Conservation (phyloP, 2,888 invertebrate species). For the Theristus sp. region DNA sequence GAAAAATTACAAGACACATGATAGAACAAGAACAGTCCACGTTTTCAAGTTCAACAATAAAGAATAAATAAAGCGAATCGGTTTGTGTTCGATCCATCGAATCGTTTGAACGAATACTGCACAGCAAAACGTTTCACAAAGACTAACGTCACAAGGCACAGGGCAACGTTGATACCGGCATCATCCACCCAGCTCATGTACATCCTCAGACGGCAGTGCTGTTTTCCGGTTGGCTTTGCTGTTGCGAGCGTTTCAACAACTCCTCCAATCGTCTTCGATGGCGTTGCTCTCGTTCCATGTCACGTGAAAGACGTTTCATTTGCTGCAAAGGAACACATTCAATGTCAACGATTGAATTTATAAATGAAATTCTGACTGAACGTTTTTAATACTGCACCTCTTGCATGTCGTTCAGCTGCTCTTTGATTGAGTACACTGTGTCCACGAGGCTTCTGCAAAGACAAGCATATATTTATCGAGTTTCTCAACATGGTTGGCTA, state of each 20-base stretch:
- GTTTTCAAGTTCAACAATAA: too few species aligned
- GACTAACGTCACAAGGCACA: too few species aligned
- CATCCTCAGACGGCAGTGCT: too few species aligned
- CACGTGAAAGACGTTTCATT: constrained; percentile 32
- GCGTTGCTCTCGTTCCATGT: constrained; percentile 49
- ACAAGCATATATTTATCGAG: neutral
- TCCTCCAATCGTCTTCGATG: constrained; percentile 37
- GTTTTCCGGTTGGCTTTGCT: too few species aligned
- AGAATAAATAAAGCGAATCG: too few species aligned
- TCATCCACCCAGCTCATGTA: too few species aligned
- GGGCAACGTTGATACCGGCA: too few species aligned
- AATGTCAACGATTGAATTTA: neutral
- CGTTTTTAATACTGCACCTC: constrained; percentile 33
- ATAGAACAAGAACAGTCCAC: too few species aligned
- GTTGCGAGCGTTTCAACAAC: constrained; percentile 16
- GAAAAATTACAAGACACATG: too few species aligned
- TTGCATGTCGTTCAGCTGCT: constrained; percentile 49
- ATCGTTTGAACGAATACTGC: too few species aligned
- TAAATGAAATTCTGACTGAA: neutral
- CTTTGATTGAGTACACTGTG: constrained; percentile 54
- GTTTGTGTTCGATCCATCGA: too few species aligned
- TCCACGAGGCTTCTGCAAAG: constrained; percentile 49
- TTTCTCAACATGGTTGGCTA: neutral
- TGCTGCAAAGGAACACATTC: constrained; percentile 19
- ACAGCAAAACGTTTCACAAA: too few species aligned